Evolutionary conservation across 2,888 invertebrate species (phyloP), one percentile per base, ranked within the genome.

Genomic region (Drosophila infuscata): DNA sequence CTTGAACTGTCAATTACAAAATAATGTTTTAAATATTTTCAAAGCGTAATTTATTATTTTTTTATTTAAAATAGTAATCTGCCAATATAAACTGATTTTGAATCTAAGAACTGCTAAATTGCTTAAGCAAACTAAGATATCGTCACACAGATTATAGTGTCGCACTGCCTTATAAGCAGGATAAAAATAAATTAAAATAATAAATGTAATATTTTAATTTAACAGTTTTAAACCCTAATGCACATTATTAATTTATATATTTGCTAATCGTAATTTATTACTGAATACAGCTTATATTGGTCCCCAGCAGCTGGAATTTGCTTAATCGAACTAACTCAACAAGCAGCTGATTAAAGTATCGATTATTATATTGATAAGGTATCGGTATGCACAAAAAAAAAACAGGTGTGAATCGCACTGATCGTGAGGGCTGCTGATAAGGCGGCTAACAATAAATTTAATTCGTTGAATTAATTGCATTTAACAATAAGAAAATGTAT

Each of bases 381-480:
- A 66, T 64, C 58, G 33, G 32, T 36, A 35, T 52, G 36, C 41
- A 4, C 12, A 4, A 7, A 25, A 65, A 68, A 4, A 7, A 25
- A 65, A 68, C 68, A 68, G 54, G 70, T 78, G 71, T 67, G 17
- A 38, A 32, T 53, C 49, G 49, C 33, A 36, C 33, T 54, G 66
- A 70, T 71, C 64, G 64, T 61, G 38, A 33, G 20, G 56, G 53
- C 33, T 17, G 52, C 36, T 71, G 75, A 79, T 71, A 75, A 79
- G 32, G 32, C 36, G 11, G 52, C 51, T 33, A 3, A 25, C 20
- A 57, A 54, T 46, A 25, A n/a, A 59, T 20, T 52, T 12, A 20
- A 38, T 54, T 17, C 43, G 48, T 48, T 53, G 58, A 38, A 61
- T 6, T 33, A 58, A 65, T 68, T 53, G 57, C 59, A 74, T 48